Conservation (phyloP, 2,888 invertebrate genomes). For the Philereme vetulata region DNA sequence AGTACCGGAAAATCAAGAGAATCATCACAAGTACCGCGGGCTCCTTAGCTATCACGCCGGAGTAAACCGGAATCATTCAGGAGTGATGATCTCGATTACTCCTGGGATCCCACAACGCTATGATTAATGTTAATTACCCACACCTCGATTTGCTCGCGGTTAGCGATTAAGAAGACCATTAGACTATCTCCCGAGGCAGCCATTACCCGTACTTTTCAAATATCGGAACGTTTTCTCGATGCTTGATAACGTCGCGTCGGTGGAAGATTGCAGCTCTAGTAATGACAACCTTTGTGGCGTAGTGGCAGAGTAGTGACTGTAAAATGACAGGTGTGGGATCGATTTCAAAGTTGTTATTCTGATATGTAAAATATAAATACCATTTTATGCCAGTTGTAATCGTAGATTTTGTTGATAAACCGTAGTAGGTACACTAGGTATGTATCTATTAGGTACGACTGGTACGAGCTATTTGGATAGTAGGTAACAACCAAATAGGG, state of each 20-base stretch:
- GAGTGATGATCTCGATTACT: constrained; percentile 71
- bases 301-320: too few relatives aligned
- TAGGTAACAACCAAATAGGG: too few relatives aligned
- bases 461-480: too few relatives aligned
- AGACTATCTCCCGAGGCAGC: constrained; percentile 66
- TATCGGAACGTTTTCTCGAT: constrained; percentile 42
- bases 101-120: constrained; percentile 64
- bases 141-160: constrained; percentile 67
- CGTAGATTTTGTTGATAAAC: too few relatives aligned
- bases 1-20: neutral
- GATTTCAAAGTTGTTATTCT: neutral
- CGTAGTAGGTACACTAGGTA: too few relatives aligned
- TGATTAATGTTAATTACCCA: constrained; percentile 77
- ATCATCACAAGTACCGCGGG: neutral
- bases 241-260: constrained; percentile 22
- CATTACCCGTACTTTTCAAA: constrained; percentile 60
- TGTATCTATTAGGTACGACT: too few relatives aligned
- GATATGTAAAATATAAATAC: too few relatives aligned
- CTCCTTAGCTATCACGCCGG: constrained; percentile 42
- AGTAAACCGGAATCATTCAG: constrained; percentile 44
- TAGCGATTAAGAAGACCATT: constrained; percentile 70
- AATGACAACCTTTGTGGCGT: too few relatives aligned
- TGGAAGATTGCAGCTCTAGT: too few relatives aligned
- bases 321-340: too few relatives aligned
- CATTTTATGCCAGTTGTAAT: too few relatives aligned